phyloP scores from a whole-genome alignment of 2,797 vertebrate species.

The Parauchenoglanis ngamensis region DNA sequence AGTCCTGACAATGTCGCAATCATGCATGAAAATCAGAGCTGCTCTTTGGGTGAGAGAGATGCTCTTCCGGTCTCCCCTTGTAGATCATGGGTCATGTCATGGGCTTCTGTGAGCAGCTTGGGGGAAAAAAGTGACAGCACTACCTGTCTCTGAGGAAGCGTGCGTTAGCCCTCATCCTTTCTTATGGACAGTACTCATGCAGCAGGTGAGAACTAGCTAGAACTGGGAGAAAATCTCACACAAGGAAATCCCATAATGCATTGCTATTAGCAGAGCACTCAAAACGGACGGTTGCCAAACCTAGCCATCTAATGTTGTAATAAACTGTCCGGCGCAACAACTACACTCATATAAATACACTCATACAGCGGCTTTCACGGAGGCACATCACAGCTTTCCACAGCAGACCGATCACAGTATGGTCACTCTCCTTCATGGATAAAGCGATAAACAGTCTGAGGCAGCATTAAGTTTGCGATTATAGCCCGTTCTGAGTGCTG shows the following conservation, averaged over 20 bases:
- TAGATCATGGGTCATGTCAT: not conserved
- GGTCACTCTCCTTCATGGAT: not conserved
- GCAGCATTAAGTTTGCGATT: not conserved
- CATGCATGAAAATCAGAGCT: not conserved
- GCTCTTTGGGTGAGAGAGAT: not conserved
- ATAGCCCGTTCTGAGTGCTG: not conserved
- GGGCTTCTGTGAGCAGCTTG: not conserved
- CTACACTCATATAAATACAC: not conserved
- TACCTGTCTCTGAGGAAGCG: not conserved
- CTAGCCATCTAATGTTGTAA: not conserved
- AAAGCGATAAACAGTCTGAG: constrained; percentile 8
- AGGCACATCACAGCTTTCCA: not conserved
- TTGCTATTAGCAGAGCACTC: not conserved
- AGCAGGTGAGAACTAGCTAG: not conserved
- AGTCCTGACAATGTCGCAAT: not conserved
- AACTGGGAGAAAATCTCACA: not conserved
- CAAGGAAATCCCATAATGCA: not conserved
- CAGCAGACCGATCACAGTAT: not conserved
- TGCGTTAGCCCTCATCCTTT: not conserved
- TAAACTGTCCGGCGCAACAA: not conserved
- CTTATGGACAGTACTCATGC: not conserved
- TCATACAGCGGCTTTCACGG: not conserved
- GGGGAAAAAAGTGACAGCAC: not conserved
- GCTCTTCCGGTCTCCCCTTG: not conserved
- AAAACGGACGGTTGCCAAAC: not conserved